These are phyloP conservation scores for Drosophila tanythrix DNA, from an alignment of 2,888 invertebrate species.

Conservation along the genomic window DNA sequence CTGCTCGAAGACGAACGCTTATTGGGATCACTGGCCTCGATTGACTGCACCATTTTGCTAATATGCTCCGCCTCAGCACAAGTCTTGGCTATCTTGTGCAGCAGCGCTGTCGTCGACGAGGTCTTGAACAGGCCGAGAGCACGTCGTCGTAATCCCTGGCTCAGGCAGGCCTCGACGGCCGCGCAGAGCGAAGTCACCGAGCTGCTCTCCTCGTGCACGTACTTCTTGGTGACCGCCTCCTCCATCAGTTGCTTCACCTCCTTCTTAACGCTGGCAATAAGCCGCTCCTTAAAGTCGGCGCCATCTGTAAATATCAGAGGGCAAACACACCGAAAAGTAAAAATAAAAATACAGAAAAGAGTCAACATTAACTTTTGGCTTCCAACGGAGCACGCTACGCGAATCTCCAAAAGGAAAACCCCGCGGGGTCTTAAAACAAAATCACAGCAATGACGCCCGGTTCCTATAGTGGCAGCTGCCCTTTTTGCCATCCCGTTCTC, in stretches of 20 bases:
- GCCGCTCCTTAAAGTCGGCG: conserved; percentile 89
- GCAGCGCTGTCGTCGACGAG: conserved; percentile 94
- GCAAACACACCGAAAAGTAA: neutral
- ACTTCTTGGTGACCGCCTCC: conserved; percentile 96
- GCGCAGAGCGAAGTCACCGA: conserved; percentile 95
- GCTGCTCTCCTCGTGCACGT: conserved; percentile 96
- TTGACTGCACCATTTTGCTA: conserved; percentile 91
- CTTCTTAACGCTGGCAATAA: conserved; percentile 93
- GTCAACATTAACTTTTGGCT: conserved; percentile 40
- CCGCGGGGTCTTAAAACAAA: conserved; percentile 61
- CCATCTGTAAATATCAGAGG: conserved; percentile 65
- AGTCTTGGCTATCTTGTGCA: conserved; percentile 96
- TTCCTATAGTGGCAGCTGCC: neutral
- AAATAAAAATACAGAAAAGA: conserved; percentile 2
- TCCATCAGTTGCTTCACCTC: conserved; percentile 99
- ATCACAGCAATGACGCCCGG: conserved; percentile 55
- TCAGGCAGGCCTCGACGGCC: conserved; percentile 95
- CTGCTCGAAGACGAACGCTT: conserved; percentile 89
- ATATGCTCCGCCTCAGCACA: conserved; percentile 91
- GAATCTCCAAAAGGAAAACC: conserved; percentile 62
- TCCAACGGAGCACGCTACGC: conserved; percentile 45
- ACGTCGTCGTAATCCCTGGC: conserved; percentile 89
- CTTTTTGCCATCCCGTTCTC: neutral
- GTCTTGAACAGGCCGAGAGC: conserved; percentile 95
- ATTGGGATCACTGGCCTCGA: conserved; percentile 89